phyloP scores from a whole-genome alignment of 2,113 vertebrate species.

The Aldabrachelys gigantea region DNA sequence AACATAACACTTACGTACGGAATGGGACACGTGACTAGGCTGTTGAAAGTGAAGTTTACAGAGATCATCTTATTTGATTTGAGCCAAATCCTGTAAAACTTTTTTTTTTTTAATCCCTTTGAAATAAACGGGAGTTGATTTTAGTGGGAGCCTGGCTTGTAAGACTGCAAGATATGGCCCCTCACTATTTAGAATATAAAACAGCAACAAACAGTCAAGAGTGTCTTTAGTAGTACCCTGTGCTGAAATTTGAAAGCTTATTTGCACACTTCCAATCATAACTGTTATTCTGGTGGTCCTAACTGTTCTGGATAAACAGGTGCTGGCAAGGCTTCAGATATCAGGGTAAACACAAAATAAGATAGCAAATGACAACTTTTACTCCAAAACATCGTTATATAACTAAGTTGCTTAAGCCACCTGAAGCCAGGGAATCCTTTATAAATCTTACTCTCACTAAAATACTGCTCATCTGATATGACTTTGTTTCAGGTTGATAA shows the following conservation, averaged over 20 bases:
- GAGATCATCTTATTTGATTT: neutral
- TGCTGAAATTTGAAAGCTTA: neutral
- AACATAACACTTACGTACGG: neutral
- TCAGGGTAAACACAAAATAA: neutral
- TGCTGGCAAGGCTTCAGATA: neutral
- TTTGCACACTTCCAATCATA: neutral
- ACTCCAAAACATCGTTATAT: neutral
- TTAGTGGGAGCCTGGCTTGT: neutral
- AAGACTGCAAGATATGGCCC: neutral
- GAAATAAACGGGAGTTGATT: neutral
- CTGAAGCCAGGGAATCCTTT: neutral
- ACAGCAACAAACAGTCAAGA: neutral
- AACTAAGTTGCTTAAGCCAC: neutral
- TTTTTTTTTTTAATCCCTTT: neutral
- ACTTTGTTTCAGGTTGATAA: slow-evolving; percentile 88
- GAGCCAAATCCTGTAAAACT: neutral
- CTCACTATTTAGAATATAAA: neutral
- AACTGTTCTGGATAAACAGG: neutral
- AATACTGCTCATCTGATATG: neutral
- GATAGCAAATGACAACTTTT: neutral
- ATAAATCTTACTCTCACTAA: neutral
- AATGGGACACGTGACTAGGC: neutral
- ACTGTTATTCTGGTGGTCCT: neutral
- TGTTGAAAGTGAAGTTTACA: neutral
- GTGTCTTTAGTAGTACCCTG: neutral